Evolutionary conservation across 2,888 invertebrate species (phyloP).

Genomic region (Calliphora vomitoria): DNA sequence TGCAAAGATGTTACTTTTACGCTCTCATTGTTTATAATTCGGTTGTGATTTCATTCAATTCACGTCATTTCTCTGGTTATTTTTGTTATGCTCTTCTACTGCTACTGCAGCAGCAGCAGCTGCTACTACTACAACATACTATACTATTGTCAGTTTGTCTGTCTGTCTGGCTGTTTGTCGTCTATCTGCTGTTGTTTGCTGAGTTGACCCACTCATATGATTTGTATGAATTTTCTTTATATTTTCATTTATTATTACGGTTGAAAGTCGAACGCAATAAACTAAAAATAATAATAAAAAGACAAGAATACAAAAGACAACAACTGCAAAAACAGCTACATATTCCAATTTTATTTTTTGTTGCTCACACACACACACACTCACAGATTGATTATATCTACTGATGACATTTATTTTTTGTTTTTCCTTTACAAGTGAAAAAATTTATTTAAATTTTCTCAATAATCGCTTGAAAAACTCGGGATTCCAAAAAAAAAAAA

Average conservation of each 20-base stretch:
- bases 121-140: conserved; percentile 14
- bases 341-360: conserved; percentile 44
- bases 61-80: conserved; percentile 46
- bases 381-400: conserved; percentile 50
- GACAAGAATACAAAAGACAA: conserved; percentile 52
- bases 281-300: conserved; percentile 63
- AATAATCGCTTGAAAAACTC: conserved; percentile 14
- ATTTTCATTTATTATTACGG: conserved; percentile 66
- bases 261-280: conserved; percentile 61
- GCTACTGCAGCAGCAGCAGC: conserved; percentile 26
- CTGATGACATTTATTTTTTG: conserved; percentile 69
- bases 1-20: conserved; percentile 33
- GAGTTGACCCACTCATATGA: conserved; percentile 68
- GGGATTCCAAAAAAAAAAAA: neutral
- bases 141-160: conserved; percentile 35
- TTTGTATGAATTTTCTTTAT: conserved; percentile 66
- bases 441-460: conserved; percentile 35
- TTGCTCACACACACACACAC: neutral
- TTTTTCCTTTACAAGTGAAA: conserved; percentile 61
- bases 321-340: conserved; percentile 21
- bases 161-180: conserved; percentile 10
- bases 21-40: conserved; percentile 47
- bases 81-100: conserved; percentile 44
- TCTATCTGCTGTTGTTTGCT: conserved; percentile 36
- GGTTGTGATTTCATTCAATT: conserved; percentile 36